Percentiles rank a stretch among this genome's conserved stretches.
Conservation (phyloP, 2,797 vertebrate species). For the Coregonus ussuriensis region DNA sequence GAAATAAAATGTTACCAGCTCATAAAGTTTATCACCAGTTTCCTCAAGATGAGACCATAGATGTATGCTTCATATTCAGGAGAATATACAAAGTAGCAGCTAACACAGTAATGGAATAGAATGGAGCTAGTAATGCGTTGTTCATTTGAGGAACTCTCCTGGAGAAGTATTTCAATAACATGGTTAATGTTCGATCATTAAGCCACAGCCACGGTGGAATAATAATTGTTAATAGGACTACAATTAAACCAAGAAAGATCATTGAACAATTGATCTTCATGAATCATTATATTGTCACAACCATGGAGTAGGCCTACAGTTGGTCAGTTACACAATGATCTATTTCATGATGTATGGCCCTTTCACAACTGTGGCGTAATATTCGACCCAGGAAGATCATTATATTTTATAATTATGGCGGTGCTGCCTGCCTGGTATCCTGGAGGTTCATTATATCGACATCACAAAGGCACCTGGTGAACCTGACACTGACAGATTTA, state of each 20-base stretch:
- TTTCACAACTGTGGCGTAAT: background rate
- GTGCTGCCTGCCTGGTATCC: constrained; percentile 14
- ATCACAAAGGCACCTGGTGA: constrained; percentile 22
- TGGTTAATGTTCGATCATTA: background rate
- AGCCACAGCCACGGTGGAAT: background rate
- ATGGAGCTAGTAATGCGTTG: background rate
- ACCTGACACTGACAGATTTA: constrained; percentile 10
- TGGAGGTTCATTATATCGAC: constrained; percentile 24
- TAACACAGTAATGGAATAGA: background rate
- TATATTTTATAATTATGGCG: constrained; percentile 30
- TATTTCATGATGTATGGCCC: background rate
- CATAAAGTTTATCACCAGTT: background rate
- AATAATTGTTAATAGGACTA: background rate
- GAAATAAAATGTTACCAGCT: background rate
- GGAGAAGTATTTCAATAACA: background rate
- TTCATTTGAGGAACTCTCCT: background rate
- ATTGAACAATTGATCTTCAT: background rate
- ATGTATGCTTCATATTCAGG: background rate
- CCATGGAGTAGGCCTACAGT: background rate
- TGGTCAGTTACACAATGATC: background rate
- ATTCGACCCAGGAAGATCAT: background rate
- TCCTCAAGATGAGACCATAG: background rate
- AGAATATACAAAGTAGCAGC: background rate
- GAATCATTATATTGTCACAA: background rate
- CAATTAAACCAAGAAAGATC: background rate